phyloP scores from a whole-genome alignment of 2,797 vertebrate species.

The Podargus strigoides region DNA sequence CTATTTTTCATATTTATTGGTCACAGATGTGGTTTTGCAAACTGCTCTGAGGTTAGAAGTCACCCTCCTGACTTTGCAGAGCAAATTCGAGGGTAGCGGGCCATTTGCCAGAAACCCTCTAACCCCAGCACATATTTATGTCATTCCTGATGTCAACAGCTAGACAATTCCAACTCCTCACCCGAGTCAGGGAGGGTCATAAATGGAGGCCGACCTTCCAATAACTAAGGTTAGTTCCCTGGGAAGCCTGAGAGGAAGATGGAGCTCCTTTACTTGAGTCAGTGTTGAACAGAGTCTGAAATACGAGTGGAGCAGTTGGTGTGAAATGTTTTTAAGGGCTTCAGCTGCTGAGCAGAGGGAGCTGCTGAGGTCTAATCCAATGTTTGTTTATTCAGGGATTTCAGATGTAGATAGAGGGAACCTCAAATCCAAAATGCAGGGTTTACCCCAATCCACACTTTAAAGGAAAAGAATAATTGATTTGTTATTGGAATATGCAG shows the following conservation, averaged over 20 bases:
- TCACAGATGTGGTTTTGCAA: slow-evolving; percentile 18
- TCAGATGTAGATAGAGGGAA: not conserved
- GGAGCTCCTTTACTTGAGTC: not conserved
- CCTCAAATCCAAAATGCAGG: not conserved
- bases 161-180: not conserved
- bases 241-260: not conserved
- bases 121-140: not conserved
- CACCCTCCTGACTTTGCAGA: not conserved
- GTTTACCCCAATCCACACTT: not conserved
- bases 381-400: slow-evolving; percentile 41
- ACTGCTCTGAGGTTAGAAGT: slow-evolving; percentile 20
- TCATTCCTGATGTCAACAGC: slow-evolving; percentile 20
- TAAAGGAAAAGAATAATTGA: not conserved
- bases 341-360: not conserved
- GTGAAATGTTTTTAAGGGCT: not conserved
- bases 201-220: not conserved
- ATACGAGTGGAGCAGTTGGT: not conserved
- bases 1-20: not conserved
- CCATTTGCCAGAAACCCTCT: not conserved
- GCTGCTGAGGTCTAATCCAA: not conserved
- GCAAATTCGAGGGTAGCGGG: not conserved
- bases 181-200: not conserved
- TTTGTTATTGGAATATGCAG: not conserved
- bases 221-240: not conserved
- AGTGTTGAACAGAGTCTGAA: not conserved